Percentiles rank a stretch among this genome's conserved stretches.
These are phyloP conservation scores for Arbacia lixula DNA, from an alignment of 53 echinoderm and acorn worm genomes.

Conservation along the genomic window DNA sequence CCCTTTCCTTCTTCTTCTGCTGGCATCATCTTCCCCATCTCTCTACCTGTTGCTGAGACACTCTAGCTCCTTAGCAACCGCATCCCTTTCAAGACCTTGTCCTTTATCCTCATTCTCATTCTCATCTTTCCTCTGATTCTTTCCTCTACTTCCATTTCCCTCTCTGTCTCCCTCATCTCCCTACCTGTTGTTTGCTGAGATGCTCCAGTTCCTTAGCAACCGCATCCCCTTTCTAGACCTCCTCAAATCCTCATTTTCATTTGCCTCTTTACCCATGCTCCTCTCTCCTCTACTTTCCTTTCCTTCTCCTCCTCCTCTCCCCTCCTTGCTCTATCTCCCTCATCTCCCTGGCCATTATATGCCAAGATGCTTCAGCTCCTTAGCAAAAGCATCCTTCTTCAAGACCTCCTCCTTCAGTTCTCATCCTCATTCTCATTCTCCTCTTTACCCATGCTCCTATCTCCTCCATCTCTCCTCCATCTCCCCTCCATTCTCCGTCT, in stretches of 20 bases:
- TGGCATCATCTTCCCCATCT: no score
- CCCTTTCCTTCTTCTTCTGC: not conserved
- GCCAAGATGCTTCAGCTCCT: not conserved
- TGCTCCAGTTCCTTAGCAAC: constrained; percentile 91
- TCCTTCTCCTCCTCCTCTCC: not conserved
- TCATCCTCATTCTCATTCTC: not conserved
- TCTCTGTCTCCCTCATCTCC: not conserved
- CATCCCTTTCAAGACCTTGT: constrained; percentile 6
- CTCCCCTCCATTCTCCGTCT: not conserved
- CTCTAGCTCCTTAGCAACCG: constrained; percentile 89
- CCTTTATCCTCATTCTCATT: not conserved
- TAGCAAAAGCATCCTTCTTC: no score
- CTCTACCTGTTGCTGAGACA: constrained; percentile 92
- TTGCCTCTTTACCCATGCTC: no score
- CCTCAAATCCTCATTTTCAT: constrained; percentile 80
- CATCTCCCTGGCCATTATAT: not conserved
- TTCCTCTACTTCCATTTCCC: not conserved
- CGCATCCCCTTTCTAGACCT: constrained; percentile 78
- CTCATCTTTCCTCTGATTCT: not conserved
- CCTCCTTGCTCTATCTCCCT: not conserved
- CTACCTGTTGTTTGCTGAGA: constrained; percentile 96
- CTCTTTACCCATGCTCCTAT: not conserved
- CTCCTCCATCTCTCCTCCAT: no score
- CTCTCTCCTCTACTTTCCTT: not conserved
- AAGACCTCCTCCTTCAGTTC: not conserved